Conservation (phyloP, 2,888 invertebrate species). For the Hypomecis punctinalis region DNA sequence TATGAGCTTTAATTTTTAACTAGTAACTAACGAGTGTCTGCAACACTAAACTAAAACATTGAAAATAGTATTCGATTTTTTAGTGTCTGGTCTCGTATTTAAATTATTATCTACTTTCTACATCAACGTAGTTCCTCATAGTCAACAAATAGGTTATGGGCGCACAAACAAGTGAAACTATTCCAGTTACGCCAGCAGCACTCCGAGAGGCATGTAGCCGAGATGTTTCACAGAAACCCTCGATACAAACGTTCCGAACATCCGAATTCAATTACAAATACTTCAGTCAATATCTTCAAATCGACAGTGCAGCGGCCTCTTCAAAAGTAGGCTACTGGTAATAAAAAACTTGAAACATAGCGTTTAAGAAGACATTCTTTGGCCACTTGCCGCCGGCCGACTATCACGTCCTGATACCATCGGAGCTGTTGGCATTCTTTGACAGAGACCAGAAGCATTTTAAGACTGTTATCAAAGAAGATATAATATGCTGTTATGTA, state of each 20-base stretch:
- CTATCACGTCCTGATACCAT: slow-evolving; percentile 67
- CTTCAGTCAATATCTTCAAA: slow-evolving; percentile 22
- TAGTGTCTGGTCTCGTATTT: too few species aligned
- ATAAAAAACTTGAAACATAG: slow-evolving; percentile 49
- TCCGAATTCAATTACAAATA: slow-evolving; percentile 25
- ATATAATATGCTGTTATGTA: too few species aligned
- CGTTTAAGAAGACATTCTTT: slow-evolving; percentile 54
- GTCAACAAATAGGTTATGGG: too few species aligned
- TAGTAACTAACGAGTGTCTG: too few species aligned
- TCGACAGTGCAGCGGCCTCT: slow-evolving; percentile 35
- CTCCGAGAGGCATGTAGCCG: background rate
- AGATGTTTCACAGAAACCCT: slow-evolving; percentile 10
- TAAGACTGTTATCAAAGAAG: slow-evolving; percentile 43
- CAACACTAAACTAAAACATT: too few species aligned
- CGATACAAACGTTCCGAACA: slow-evolving; percentile 19
- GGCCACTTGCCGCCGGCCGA: slow-evolving; percentile 50
- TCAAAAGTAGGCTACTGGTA: slow-evolving; percentile 49
- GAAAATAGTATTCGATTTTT: too few species aligned
- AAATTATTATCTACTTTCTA: too few species aligned
- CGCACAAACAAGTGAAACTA: slow-evolving; percentile 11
- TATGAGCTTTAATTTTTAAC: too few species aligned
- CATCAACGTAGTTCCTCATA: too few species aligned
- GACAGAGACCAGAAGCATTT: slow-evolving; percentile 42
- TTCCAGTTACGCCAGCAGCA: slow-evolving; percentile 10
- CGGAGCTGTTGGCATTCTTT: slow-evolving; percentile 60